A percentile compares a stretch with the other conserved stretches of the same genome.
Evolutionary conservation across 2,888 invertebrate species (phyloP).

Genomic region (Caenorhabditis zanzibari): DNA sequence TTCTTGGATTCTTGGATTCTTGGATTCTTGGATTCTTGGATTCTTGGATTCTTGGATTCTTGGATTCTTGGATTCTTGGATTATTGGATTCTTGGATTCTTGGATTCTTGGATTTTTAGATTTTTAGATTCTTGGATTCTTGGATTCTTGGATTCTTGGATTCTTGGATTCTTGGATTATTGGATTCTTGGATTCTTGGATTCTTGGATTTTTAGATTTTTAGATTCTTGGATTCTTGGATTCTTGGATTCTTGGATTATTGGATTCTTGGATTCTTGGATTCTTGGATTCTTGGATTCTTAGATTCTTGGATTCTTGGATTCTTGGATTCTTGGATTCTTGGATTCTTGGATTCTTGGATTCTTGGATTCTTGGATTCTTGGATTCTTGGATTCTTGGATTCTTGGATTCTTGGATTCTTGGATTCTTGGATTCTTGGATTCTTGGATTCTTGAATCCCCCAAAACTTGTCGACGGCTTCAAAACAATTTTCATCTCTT

Average conservation of each 20-base stretch:
- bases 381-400: too few species aligned
- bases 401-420: too few species aligned
- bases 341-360: too few species aligned
- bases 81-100: neutral
- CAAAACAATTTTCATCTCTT: too few species aligned
- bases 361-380: too few species aligned
- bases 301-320: too few species aligned
- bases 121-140: too few species aligned
- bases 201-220: neutral
- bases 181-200: neutral
- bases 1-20: neutral
- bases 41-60: too few species aligned
- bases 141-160: too few species aligned
- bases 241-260: neutral
- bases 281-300: neutral
- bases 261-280: neutral
- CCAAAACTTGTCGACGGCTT: conserved; percentile 1
- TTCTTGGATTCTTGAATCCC: neutral
- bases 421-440: too few species aligned
- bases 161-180: neutral
- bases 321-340: too few species aligned
- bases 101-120: too few species aligned
- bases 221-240: neutral
- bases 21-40: neutral
- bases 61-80: neutral